Percentiles rank a stretch among this genome's conserved stretches.
These are phyloP conservation scores for Corythornis cristatus DNA, from an alignment of 2,113 vertebrate species.

Conservation along the genomic window DNA sequence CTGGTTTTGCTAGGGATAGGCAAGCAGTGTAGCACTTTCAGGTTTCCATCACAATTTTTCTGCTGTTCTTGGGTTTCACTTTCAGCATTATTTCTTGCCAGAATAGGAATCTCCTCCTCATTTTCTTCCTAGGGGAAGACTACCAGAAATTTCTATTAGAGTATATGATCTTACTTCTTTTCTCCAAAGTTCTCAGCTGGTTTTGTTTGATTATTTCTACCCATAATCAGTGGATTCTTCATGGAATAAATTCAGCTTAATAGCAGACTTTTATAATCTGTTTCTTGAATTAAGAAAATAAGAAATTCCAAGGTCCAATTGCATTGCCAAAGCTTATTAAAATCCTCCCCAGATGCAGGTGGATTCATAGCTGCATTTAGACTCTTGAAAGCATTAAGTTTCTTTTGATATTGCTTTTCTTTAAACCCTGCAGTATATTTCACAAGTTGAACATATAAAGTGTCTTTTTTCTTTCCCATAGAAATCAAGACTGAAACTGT, in stretches of 20 bases:
- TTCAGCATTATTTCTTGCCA: neutral
- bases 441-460: neutral
- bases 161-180: fast-evolving
- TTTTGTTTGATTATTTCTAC: neutral
- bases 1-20: neutral
- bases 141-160: neutral
- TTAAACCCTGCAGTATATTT: neutral
- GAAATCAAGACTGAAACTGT: neutral
- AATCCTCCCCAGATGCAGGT: neutral
- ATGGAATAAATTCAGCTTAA: neutral
- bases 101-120: neutral
- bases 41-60: neutral
- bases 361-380: neutral
- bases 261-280: neutral
- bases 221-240: neutral
- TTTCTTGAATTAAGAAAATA: conserved; percentile 14
- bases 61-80: neutral
- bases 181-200: neutral
- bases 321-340: neutral
- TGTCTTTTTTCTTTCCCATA: neutral
- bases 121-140: neutral
- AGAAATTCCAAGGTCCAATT: neutral
- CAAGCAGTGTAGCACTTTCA: neutral
- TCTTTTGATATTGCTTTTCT: neutral
- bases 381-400: neutral